Evolutionary conservation across 2,888 invertebrate species (phyloP), one percentile per base, ranked within the genome.

Genomic region (Augochlorella aurata): DNA sequence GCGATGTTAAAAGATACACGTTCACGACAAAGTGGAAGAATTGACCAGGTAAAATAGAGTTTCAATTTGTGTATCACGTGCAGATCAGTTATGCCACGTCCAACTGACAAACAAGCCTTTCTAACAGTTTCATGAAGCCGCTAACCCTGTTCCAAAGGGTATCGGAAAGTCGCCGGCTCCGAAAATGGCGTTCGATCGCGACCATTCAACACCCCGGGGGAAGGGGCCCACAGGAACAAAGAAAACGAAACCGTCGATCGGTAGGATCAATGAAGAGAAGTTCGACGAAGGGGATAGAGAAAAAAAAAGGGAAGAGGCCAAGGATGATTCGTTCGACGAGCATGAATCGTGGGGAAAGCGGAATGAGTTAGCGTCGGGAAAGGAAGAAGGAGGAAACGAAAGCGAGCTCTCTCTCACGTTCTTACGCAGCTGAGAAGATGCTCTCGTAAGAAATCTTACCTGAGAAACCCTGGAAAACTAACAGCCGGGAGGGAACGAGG

Each of bases 381-480:
- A 81, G 76, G 76, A 81, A 74, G 77, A 82, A 82, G 81, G 29
- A 82, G 82, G 81, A 82, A 82, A 82, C 82, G 82, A 81, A 82
- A 82, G 81, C 70, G 77, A 58, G 74, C 82, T 82, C 82, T 82
- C 76, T 82, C 77, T 81, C 82, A 81, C 82, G 81, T 81, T 81
- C 82, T 81, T 81, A 82, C 81, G 82, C 69, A 82, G 82, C 67
- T 71, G 82, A 81, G 83, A 83, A 83, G 83, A 83, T 83, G 83
- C 83, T 83, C 83, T 83, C 82, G 82, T 83, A 83, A 83, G 83
- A 83, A 83, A 78, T 74, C 77, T 72, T 75, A 72, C 72, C 76
- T 74, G 82, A 75, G 83, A 83, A 83, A 82, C 82, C 68, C 74
- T 77, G 83, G 83, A 83, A 83, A 83, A 83, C 68, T 82, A 71